Conservation (phyloP, 2,888 invertebrate genomes). For the Automeris io region DNA sequence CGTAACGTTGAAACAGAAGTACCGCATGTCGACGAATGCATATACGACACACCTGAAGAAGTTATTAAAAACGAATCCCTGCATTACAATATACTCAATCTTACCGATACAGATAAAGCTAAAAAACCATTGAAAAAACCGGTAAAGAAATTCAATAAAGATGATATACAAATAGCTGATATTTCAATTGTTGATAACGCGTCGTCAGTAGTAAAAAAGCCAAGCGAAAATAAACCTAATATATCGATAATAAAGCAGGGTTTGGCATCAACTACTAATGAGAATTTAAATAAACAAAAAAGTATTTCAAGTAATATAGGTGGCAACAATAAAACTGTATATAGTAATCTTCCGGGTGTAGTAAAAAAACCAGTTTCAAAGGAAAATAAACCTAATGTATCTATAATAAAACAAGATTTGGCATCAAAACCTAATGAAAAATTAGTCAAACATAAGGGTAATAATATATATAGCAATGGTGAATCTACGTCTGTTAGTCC, state of each 20-base stretch:
- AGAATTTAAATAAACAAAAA: constrained; percentile 38
- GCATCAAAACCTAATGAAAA: constrained; percentile 81
- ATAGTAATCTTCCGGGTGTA: too few relatives aligned
- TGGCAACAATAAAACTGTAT: constrained; percentile 18
- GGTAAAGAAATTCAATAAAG: constrained; percentile 48
- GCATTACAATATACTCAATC: constrained; percentile 3
- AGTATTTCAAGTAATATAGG: constrained; percentile 25
- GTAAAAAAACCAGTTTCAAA: constrained; percentile 21
- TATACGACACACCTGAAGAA: constrained; percentile 8
- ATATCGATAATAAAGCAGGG: constrained; percentile 77
- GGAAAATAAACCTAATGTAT: constrained; percentile 45
- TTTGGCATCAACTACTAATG: constrained; percentile 81
- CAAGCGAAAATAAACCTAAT: constrained; percentile 34
- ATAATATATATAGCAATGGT: constrained; percentile 19
- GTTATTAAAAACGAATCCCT: background rate
- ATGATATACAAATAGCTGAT: constrained; percentile 48
- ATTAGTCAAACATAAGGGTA: constrained; percentile 28
- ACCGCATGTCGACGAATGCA: background rate
- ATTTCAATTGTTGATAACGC: constrained; percentile 18
- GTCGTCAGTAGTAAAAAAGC: constrained; percentile 17
- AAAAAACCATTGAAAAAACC: constrained; percentile 35
- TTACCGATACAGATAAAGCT: constrained; percentile 12
- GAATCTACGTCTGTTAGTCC: constrained; percentile 26
- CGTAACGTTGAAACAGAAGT: background rate
- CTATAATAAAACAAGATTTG: constrained; percentile 78